phyloP scores from a whole-genome alignment of 2,113 vertebrate genomes.

The Podocnemis expansa region DNA sequence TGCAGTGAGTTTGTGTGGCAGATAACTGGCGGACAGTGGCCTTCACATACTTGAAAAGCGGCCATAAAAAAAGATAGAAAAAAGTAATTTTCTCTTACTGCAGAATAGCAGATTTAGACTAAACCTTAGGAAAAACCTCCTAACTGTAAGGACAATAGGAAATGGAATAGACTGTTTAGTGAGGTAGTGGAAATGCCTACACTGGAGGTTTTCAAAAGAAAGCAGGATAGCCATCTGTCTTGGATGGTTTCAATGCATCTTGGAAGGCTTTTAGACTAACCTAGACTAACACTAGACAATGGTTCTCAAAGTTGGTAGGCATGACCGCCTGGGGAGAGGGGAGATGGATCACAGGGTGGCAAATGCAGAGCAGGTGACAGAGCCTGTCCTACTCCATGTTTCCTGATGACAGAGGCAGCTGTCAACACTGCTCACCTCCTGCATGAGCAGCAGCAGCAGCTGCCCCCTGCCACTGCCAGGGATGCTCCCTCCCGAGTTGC shows the following conservation, averaged over 20 bases:
- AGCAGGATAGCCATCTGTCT: not conserved
- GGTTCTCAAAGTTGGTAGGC: too few species aligned
- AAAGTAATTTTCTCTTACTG: not conserved
- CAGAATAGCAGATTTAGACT: not conserved
- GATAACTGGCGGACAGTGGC: conserved; percentile 35
- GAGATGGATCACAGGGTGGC: too few species aligned
- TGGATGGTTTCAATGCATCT: not conserved
- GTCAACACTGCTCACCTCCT: too few species aligned
- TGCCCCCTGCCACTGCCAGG: too few species aligned
- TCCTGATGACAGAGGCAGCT: too few species aligned
- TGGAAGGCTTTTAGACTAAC: not conserved
- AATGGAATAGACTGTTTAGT: not conserved
- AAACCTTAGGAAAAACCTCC: not conserved
- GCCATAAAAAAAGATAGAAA: not conserved
- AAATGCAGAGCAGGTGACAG: too few species aligned
- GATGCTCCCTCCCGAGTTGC: too few species aligned
- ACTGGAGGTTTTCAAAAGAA: not conserved
- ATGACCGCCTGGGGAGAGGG: too few species aligned
- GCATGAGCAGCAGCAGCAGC: too few species aligned
- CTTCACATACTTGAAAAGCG: not conserved
- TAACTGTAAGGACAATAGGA: not conserved
- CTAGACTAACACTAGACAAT: too few species aligned
- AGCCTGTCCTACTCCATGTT: too few species aligned
- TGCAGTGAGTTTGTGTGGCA: conserved; percentile 22
- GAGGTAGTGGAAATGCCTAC: not conserved